Evolutionary conservation across 2,888 invertebrate species (phyloP).

Genomic region (Gymnosoma rotundatum): DNA sequence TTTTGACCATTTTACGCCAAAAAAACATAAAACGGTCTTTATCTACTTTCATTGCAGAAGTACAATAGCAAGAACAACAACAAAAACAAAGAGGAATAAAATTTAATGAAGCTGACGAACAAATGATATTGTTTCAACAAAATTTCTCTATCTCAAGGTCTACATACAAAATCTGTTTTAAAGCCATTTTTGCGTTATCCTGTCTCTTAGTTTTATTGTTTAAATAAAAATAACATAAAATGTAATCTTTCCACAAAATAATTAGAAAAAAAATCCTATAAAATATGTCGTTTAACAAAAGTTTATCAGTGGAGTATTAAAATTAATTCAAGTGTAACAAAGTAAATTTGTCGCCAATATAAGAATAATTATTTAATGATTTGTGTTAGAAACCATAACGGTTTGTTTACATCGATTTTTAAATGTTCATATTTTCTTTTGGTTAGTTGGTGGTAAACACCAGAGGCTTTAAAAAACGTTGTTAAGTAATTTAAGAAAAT

Average conservation of each 20-base stretch:
- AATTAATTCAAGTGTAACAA: constrained; percentile 51
- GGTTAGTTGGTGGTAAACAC: not conserved
- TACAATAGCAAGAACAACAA: no score
- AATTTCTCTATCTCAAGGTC: constrained; percentile 20
- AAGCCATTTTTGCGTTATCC: not conserved
- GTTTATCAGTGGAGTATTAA: constrained; percentile 31
- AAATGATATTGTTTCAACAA: constrained; percentile 48
- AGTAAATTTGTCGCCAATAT: constrained; percentile 47
- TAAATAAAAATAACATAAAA: constrained; percentile 47
- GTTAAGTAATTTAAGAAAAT: no score
- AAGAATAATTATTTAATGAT: constrained; percentile 40
- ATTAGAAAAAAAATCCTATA: not conserved
- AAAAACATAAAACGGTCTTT: no score
- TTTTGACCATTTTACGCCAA: no score
- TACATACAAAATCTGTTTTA: not conserved
- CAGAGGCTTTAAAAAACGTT: not conserved
- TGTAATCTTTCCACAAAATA: constrained; percentile 34
- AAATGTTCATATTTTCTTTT: constrained; percentile 4
- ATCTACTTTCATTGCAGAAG: no score
- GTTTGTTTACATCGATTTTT: constrained; percentile 27
- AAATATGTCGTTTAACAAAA: not conserved
- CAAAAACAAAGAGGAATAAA: not conserved
- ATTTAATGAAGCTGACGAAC: constrained; percentile 53
- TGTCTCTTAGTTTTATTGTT: constrained; percentile 31
- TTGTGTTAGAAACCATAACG: constrained; percentile 26